Evolutionary conservation across 2,797 vertebrate species (phyloP).

Genomic region (Fringilla coelebs): DNA sequence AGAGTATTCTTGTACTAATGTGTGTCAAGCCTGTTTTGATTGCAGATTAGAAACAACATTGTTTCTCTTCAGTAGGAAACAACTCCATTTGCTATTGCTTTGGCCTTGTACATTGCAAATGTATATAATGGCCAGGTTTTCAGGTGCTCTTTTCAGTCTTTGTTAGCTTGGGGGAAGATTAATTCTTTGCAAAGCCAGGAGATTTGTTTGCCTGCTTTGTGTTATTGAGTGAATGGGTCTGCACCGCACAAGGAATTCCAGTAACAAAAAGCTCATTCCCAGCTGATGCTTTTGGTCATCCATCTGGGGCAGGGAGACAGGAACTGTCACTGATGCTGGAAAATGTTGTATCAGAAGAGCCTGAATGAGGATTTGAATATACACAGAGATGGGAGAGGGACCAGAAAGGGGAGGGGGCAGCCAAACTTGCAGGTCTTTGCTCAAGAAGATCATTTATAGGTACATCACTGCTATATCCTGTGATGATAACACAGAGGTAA

Average conservation of each 20-base stretch:
- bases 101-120: neutral
- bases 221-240: neutral
- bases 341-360: neutral
- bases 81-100: neutral
- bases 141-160: neutral
- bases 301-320: neutral
- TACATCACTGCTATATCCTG: neutral
- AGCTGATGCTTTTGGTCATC: neutral
- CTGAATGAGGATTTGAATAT: neutral
- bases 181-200: neutral
- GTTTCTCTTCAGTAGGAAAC: neutral
- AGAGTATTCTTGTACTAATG: neutral
- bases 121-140: neutral
- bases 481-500: neutral
- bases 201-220: conserved; percentile 1
- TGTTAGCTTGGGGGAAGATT: neutral
- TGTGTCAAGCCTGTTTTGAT: neutral
- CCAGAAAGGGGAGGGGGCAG: neutral
- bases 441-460: neutral
- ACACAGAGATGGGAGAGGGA: neutral
- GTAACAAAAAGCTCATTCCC: neutral
- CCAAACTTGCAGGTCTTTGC: neutral
- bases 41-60: neutral
- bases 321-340: neutral
- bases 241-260: neutral